Conservation (phyloP, 2,113 vertebrate genomes). For the Pitta sordida region DNA sequence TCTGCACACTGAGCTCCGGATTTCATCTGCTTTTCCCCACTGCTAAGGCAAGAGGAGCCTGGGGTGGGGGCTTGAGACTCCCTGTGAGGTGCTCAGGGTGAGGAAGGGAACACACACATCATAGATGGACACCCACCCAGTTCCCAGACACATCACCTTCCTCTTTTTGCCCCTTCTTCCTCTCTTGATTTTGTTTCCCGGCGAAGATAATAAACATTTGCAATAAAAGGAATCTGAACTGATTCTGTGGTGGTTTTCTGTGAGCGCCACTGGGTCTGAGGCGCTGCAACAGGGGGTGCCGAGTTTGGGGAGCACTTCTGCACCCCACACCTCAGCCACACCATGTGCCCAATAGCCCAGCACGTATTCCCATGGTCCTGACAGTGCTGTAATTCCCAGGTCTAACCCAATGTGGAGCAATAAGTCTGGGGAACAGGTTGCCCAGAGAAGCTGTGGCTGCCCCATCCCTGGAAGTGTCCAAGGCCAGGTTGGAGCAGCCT, state of each 20-base stretch:
- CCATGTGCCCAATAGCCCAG: neutral
- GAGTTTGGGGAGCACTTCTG: neutral
- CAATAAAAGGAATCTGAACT: neutral
- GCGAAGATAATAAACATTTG: neutral
- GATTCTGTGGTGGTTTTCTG: neutral
- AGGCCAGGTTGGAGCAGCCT: fast-evolving
- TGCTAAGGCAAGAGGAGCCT: neutral
- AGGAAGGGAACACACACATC: neutral
- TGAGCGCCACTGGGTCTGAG: neutral
- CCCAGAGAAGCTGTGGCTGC: neutral
- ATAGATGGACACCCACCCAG: neutral
- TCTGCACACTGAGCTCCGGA: fast-evolving
- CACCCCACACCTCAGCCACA: neutral
- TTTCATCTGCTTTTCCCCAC: neutral
- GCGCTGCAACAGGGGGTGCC: fast-evolving
- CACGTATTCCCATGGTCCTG: fast-evolving
- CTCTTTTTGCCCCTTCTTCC: neutral
- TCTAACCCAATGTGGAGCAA: neutral
- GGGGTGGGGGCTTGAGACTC: neutral
- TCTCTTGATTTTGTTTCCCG: neutral
- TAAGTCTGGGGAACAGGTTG: fast-evolving
- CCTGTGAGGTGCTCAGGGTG: fast-evolving
- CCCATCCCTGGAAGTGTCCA: neutral
- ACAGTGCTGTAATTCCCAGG: neutral
- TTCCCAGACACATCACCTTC: neutral